Conservation (phyloP, 2,888 invertebrate genomes). For the Drosophila kambysellisi region DNA sequence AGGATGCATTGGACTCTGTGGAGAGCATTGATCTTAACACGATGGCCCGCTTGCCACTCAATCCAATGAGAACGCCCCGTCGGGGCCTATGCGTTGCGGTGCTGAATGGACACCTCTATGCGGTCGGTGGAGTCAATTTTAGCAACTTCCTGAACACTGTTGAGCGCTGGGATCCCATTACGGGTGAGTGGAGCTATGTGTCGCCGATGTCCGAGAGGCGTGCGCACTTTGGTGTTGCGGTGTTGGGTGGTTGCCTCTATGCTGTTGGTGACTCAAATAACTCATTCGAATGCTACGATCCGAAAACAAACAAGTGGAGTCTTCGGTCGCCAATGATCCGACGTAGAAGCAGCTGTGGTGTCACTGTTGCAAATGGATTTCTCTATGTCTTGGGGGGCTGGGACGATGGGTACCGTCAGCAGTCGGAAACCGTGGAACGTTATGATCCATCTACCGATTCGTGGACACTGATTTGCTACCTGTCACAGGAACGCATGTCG, state of each 20-base stretch:
- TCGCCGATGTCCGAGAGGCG: too few relatives aligned
- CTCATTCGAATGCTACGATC: conserved; percentile 95
- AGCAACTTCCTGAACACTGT: conserved; percentile 95
- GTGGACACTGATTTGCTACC: conserved; percentile 93
- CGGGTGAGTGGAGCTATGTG: conserved; percentile 95
- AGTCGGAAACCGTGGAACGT: conserved; percentile 86
- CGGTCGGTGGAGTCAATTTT: conserved; percentile 96
- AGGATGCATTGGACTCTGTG: conserved; percentile 89
- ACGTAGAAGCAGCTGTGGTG: conserved; percentile 94
- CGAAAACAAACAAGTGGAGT: conserved; percentile 91
- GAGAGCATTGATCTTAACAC: conserved; percentile 95
- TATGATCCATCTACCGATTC: conserved; percentile 62
- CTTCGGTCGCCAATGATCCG: conserved; percentile 94
- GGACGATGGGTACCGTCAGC: conserved; percentile 91
- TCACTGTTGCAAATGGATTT: conserved; percentile 94
- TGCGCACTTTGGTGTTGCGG: too few relatives aligned
- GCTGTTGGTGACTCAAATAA: conserved; percentile 91
- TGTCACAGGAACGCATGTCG: conserved; percentile 89
- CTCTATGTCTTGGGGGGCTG: conserved; percentile 97
- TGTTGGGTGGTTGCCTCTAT: conserved; percentile 87
- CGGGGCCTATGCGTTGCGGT: conserved; percentile 93
- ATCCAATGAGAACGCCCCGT: conserved; percentile 95
- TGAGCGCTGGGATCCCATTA: conserved; percentile 95
- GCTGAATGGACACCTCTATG: conserved; percentile 93
- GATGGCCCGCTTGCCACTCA: conserved; percentile 91